Percentiles rank a stretch among this genome's conserved stretches.
Conservation (phyloP, 2,113 vertebrate species). For the Ageneiosus marmoratus region DNA sequence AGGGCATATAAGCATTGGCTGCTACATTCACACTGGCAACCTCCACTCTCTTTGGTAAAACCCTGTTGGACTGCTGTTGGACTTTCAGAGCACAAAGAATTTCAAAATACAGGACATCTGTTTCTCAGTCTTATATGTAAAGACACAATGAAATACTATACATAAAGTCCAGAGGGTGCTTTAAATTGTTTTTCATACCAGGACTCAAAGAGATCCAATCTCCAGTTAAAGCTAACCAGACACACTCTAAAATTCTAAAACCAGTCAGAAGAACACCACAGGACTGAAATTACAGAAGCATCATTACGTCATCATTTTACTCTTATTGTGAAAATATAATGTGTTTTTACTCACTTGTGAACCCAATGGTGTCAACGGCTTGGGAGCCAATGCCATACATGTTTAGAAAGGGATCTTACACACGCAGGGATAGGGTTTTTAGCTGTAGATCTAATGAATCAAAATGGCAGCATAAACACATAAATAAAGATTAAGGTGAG, state of each 20-base stretch:
- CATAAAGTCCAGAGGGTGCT: background rate
- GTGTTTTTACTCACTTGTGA: conserved; percentile 24
- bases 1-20: background rate
- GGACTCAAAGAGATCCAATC: background rate
- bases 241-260: background rate
- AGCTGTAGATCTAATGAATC: conserved; percentile 62
- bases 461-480: conserved; percentile 64
- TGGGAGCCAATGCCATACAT: conserved; percentile 33
- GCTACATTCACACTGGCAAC: conserved; percentile 20
- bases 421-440: conserved; percentile 25
- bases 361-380: background rate
- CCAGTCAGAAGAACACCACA: background rate
- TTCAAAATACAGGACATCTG: background rate
- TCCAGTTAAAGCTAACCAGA: background rate
- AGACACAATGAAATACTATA: background rate
- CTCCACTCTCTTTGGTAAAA: conserved; percentile 31
- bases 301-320: background rate
- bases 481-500: conserved; percentile 70
- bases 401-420: conserved; percentile 41
- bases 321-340: conserved; percentile 1
- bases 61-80: conserved; percentile 7
- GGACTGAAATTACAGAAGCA: background rate
- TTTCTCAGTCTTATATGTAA: background rate
- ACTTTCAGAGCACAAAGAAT: background rate
- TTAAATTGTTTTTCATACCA: conserved; percentile 1